These are phyloP conservation scores for Philypnodon macrostomus DNA, from an alignment of 2,797 vertebrate genomes.

Conservation along the genomic window DNA sequence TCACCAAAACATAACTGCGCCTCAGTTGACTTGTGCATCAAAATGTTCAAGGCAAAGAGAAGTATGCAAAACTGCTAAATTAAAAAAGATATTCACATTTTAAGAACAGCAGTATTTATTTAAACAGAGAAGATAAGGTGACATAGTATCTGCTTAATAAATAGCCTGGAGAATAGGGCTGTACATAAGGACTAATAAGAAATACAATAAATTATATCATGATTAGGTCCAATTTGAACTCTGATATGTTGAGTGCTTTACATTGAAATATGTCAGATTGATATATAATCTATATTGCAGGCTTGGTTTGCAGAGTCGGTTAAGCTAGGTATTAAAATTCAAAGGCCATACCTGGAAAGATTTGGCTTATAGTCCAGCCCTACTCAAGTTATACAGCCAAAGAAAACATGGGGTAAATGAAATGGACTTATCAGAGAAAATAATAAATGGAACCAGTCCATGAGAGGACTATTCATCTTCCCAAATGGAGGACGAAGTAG, in stretches of 20 bases:
- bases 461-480: slow-evolving; percentile 40
- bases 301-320: slow-evolving; percentile 8
- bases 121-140: slow-evolving; percentile 59
- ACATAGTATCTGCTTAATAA: slow-evolving; percentile 46
- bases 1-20: slow-evolving; percentile 3
- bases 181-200: slow-evolving; percentile 43
- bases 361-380: slow-evolving; percentile 41
- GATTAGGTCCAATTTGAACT: slow-evolving; percentile 8
- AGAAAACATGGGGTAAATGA: slow-evolving; percentile 40
- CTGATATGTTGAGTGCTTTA: neutral
- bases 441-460: slow-evolving; percentile 58
- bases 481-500: slow-evolving; percentile 41
- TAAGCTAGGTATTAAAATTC: slow-evolving; percentile 13
- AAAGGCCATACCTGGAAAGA: slow-evolving; percentile 13
- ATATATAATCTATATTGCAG: neutral
- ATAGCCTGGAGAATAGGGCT: slow-evolving; percentile 47
- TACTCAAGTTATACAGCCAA: slow-evolving; percentile 36
- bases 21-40: too few species aligned
- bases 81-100: slow-evolving; percentile 14
- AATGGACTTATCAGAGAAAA: slow-evolving; percentile 44
- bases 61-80: too few species aligned
- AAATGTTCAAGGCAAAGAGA: too few species aligned
- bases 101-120: slow-evolving; percentile 63
- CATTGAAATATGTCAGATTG: slow-evolving; percentile 9
- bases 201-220: slow-evolving; percentile 22